Percentiles rank a stretch among this genome's conserved stretches.
Conservation (phyloP, 2,888 invertebrate genomes). For the Eilema caniola region DNA sequence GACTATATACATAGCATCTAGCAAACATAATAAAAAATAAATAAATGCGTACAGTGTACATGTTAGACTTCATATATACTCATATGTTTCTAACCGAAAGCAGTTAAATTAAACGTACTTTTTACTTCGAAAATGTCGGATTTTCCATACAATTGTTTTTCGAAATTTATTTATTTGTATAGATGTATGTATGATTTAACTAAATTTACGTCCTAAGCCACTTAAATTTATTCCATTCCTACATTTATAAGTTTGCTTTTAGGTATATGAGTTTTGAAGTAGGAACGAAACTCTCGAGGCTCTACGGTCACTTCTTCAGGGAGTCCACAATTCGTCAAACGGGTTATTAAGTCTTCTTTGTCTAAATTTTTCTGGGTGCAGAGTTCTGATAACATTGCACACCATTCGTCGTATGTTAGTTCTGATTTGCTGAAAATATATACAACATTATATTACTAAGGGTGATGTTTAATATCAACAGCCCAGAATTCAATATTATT, state of each 20-base stretch:
- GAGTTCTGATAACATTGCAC: constrained; percentile 62
- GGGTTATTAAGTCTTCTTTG: constrained; percentile 55
- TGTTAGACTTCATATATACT: no score
- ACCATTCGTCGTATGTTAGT: constrained; percentile 70
- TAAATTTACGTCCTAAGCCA: neutral
- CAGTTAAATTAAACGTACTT: no score
- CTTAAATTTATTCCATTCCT: neutral
- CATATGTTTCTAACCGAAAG: no score
- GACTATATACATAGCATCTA: no score
- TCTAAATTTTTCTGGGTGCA: constrained; percentile 60
- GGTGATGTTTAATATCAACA: neutral
- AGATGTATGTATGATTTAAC: no score
- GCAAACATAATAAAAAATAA: no score
- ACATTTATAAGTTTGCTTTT: neutral
- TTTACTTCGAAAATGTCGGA: no score
- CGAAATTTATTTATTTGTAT: no score
- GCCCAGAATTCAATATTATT: neutral
- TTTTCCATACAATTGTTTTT: no score
- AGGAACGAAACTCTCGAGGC: constrained; percentile 69
- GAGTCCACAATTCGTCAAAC: constrained; percentile 70
- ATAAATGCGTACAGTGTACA: no score
- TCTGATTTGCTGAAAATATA: constrained; percentile 71
- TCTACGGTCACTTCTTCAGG: constrained; percentile 66
- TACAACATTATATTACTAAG: neutral
- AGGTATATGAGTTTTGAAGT: constrained; percentile 61